A percentile compares a stretch with the other conserved stretches of the same genome.
Conservation (phyloP, 2,888 invertebrate species). For the Norana najaformis region DNA sequence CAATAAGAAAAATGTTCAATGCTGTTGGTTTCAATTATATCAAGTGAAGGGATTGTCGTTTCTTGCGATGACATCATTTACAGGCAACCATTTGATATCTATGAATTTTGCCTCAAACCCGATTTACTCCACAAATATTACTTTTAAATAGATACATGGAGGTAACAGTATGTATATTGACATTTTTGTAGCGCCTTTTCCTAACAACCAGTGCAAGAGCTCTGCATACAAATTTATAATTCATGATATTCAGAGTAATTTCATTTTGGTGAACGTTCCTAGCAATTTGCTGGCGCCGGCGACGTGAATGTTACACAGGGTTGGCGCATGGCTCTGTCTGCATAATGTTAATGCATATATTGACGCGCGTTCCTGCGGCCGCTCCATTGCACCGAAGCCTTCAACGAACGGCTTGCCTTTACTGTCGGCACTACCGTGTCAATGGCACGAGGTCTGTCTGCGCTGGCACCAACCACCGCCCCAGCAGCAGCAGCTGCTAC, state of each 20-base stretch:
- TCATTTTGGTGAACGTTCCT: not conserved
- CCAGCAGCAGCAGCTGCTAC: not conserved
- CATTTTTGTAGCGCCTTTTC: too few species aligned
- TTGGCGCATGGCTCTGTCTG: not conserved
- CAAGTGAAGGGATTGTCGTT: too few species aligned
- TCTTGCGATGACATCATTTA: too few species aligned
- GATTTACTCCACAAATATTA: too few species aligned
- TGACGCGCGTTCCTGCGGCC: not conserved
- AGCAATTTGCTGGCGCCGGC: not conserved
- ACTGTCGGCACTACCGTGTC: not conserved
- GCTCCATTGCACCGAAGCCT: not conserved
- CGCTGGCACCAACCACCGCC: not conserved
- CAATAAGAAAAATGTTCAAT: too few species aligned
- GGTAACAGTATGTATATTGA: too few species aligned
- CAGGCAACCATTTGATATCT: too few species aligned
- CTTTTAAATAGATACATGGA: too few species aligned
- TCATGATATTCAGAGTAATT: not conserved
- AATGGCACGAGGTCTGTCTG: not conserved
- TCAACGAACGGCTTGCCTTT: not conserved
- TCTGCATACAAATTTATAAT: not conserved
- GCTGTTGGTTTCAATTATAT: too few species aligned
- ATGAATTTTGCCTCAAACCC: too few species aligned
- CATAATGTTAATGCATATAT: slow-evolving; percentile 5
- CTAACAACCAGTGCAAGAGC: too few species aligned
- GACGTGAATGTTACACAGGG: not conserved